A percentile compares a stretch with the other conserved stretches of the same genome.
These are phyloP conservation scores for Xylocampa areola DNA, from an alignment of 2,888 invertebrate species.

Conservation along the genomic window DNA sequence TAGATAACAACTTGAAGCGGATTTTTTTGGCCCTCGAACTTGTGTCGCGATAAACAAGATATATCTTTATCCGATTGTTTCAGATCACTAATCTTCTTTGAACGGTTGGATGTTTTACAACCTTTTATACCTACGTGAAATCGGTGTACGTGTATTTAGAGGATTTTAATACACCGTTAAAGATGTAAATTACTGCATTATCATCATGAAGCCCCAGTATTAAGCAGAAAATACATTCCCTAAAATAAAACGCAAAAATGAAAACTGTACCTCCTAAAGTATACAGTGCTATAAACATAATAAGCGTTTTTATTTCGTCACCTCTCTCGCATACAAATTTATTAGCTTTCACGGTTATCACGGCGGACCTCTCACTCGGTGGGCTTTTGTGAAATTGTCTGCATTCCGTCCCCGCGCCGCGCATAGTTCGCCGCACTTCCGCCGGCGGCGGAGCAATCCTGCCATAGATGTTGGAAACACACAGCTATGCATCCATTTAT, in stretches of 20 bases:
- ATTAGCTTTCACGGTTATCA: slow-evolving; percentile 84
- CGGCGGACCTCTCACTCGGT: slow-evolving; percentile 81
- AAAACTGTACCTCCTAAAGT: slow-evolving; percentile 30
- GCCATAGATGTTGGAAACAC: slow-evolving; percentile 75
- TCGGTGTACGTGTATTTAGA: slow-evolving; percentile 4
- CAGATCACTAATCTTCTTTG: slow-evolving; percentile 35
- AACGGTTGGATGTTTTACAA: slow-evolving; percentile 11
- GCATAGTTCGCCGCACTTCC: slow-evolving; percentile 79
- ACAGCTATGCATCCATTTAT: slow-evolving; percentile 68
- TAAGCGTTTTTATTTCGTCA: slow-evolving; percentile 77
- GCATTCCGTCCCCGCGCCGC: slow-evolving; percentile 77
- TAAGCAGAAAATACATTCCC: slow-evolving; percentile 20
- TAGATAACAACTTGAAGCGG: slow-evolving; percentile 65
- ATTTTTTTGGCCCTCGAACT: slow-evolving; percentile 57
- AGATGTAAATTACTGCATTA: slow-evolving; percentile 9
- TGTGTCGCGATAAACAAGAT: slow-evolving; percentile 54
- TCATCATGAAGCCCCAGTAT: not conserved
- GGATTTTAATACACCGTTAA: too few relatives aligned
- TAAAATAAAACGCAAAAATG: slow-evolving; percentile 39
- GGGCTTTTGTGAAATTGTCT: slow-evolving; percentile 83
- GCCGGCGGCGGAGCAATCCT: slow-evolving; percentile 70
- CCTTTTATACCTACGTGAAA: slow-evolving; percentile 1
- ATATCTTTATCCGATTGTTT: slow-evolving; percentile 50
- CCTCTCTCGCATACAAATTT: slow-evolving; percentile 79
- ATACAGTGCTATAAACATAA: slow-evolving; percentile 60